Percentiles rank a stretch among this genome's conserved stretches.
These are phyloP conservation scores for Entelurus aequoreus DNA, from an alignment of 2,113 vertebrate species.

Conservation along the genomic window DNA sequence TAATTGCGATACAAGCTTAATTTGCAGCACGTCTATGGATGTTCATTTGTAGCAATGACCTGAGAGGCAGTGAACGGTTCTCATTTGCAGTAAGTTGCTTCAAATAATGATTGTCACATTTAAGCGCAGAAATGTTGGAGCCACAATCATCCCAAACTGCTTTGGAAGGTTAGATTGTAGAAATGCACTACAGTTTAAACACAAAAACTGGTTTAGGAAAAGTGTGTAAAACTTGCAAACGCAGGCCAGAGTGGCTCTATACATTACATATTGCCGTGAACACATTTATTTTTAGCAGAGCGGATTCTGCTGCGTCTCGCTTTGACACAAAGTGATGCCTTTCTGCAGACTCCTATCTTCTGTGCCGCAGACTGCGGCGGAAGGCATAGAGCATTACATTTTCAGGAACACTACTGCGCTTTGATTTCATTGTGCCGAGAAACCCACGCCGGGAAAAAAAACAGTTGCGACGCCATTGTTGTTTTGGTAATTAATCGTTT, in stretches of 20 bases:
- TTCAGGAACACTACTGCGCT: neutral
- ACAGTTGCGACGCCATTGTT: neutral
- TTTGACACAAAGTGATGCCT: neutral
- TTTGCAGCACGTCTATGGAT: neutral
- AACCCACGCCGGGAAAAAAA: neutral
- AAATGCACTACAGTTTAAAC: too few species aligned
- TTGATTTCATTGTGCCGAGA: neutral
- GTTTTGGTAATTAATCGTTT: too few species aligned
- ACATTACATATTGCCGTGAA: neutral
- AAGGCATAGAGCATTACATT: neutral
- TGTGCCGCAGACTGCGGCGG: neutral
- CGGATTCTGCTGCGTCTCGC: neutral
- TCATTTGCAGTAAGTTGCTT: slow-evolving; percentile 1
- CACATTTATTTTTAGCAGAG: slow-evolving; percentile 1
- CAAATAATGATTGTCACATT: neutral
- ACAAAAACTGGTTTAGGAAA: too few species aligned
- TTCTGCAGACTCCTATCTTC: neutral
- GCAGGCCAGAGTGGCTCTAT: neutral
- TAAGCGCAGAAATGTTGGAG: neutral
- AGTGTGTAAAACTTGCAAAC: neutral
- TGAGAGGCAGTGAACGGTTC: neutral
- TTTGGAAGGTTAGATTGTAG: neutral
- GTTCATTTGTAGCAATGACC: neutral
- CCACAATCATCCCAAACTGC: neutral
- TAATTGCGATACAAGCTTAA: neutral